Conservation (phyloP, 2,888 invertebrate species). For the Watsonalla cultraria region DNA sequence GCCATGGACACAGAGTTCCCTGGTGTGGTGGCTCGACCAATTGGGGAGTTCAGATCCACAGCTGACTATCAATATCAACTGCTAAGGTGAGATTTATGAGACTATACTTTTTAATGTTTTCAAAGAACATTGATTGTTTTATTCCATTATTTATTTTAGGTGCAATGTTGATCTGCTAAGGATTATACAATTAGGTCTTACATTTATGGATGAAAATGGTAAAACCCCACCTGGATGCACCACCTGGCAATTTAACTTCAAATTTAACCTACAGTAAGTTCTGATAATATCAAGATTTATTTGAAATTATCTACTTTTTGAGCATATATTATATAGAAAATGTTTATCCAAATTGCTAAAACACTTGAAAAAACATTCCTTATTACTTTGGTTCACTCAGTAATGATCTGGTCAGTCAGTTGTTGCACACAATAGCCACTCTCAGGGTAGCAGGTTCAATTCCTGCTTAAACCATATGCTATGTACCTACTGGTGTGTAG, state of each 20-base stretch:
- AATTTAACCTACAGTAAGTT: constrained; percentile 96
- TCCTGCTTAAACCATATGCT: too few relatives aligned
- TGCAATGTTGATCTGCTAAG: constrained; percentile 98
- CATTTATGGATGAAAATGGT: constrained; percentile 98
- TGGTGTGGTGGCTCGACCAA: constrained; percentile 97
- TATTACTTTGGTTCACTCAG: too few relatives aligned
- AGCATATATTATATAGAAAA: too few relatives aligned
- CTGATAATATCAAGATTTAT: too few relatives aligned
- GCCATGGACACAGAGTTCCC: constrained; percentile 99
- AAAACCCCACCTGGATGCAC: constrained; percentile 94
- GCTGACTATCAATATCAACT: constrained; percentile 97
- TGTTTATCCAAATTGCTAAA: too few relatives aligned
- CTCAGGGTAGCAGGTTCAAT: too few relatives aligned
- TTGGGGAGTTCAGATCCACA: constrained; percentile 95
- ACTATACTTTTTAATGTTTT: not conserved
- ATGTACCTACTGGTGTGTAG: too few relatives aligned
- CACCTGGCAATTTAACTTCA: constrained; percentile 99
- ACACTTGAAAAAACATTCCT: too few relatives aligned
- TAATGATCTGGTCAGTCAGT: too few relatives aligned
- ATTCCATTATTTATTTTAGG: constrained; percentile 37
- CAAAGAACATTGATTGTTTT: not conserved
- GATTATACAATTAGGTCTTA: constrained; percentile 97
- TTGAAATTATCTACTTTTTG: too few relatives aligned
- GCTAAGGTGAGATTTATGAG: constrained; percentile 73
- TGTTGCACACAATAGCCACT: too few relatives aligned